Base-by-base conservation (phyloP, 2,888 invertebrate species). In the Volucella inanis region DNA sequence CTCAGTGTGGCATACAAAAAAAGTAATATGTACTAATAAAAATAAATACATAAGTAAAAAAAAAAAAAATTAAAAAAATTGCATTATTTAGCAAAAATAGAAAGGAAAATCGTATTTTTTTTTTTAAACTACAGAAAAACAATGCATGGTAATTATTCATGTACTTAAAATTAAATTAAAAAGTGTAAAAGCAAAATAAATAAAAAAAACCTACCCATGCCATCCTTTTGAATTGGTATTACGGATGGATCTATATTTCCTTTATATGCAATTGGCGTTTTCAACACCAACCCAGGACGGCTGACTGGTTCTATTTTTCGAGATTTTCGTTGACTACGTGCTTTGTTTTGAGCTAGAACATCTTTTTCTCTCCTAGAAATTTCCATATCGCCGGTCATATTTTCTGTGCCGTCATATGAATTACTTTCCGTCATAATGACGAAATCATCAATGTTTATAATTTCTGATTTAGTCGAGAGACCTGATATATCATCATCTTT, bases 171-270 rank as follows among this genome's bases (percentile, higher is more conserved):
- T 74, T 39, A 75, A 76, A 85, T 18, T 54, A 70, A 78, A 71
- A 67, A 85, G 54, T 87, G 77, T 77, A 77, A 77, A 62, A 76
- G 31, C 31, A 31, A 31, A 1, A 31, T 31, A 82, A 87, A 86
- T 64, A 78, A 86, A 87, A 88, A 77, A 89, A 88, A 92, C 94
- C 94, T 93, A 97, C 97, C 97, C 93, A 97, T 97, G 92, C 96
- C 97, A 92, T 97, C 97, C 92, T 96, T 96, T 92, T 95, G 95
- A 90, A 97, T 95, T 71, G 97, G 97, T 92, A 97, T 95, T 89
- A 97, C 96, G 87, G 96, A 96, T 82, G 96, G 94, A 93, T 97
- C 97, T 74, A 95, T 95, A 91, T 95, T 95, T 89, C 95, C 94
- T 90, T 95, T 95, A 92, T 96, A 96, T 64, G 96, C 96, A 87